Evolutionary conservation across 2,113 vertebrate species (phyloP), one percentile per base, ranked within the genome.

Genomic region (Atlantisia rogersi): DNA sequence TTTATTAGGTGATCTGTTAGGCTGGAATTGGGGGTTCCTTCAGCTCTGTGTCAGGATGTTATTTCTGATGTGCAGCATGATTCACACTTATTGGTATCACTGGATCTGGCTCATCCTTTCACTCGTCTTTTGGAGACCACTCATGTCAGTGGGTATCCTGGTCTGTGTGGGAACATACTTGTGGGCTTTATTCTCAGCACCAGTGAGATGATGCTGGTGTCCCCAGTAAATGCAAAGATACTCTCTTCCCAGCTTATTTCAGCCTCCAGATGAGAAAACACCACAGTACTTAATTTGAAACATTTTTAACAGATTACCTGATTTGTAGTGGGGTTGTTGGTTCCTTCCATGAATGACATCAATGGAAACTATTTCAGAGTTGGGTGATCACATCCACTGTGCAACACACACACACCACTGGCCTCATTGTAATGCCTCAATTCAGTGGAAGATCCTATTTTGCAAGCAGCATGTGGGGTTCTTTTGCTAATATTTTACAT

Each of bases 81-180:
- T 28, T 59, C 32, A 4, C 0, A 0, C 35, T 48, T 35, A 3
- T 46, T 19, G 67, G 26, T 32, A 5, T 31, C 0, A 0, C 48
- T 71, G 92, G 18, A 6, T 40, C 35, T 9, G 29, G 4, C 29
- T 62, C 31, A 18, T 50, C 29, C 28, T 76, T 56, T 46, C 59
- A 3, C 12, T 3, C 1, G 0, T 14, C 4, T 65, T 31, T 44
- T 42, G 79, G 37, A 25, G 20, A 59, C 40, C 2, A 8, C 40
- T 16, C 25, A 20, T 11, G 4, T 55, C 48, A 0, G 5, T 3
- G 10, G 6, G n/a, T 13, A 26, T 46, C 19, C 39, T 35, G 6
- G 1, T 31, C 6, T 22, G 22, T 20, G 17, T 4, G 7, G 52
- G 32, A 32, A 4, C 7, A 6, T 11, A 2, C 39, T 19, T 11